Base-by-base conservation (phyloP, 2,797 vertebrate species). In the Manis pentadactyla region DNA sequence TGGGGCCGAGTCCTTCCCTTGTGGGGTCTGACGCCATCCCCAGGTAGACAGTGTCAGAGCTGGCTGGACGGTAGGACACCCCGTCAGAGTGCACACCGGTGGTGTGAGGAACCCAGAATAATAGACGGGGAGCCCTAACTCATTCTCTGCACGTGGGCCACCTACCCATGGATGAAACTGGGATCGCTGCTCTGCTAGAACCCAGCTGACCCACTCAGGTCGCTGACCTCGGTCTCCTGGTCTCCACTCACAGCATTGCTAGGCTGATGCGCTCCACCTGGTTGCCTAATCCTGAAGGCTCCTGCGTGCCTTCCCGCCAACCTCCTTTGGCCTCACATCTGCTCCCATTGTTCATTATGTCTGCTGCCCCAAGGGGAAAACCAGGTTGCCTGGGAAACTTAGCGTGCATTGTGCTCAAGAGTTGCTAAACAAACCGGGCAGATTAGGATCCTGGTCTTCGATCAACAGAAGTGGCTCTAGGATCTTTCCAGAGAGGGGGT, bases 131-230 rank as follows among this genome's bases (percentile, higher is more conserved):
- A 55, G 13, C 7, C 13, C 27, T 27, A 15, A 14, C 25, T 53
- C 18, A 31, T 34, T 31, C 5, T 14, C 29, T 63, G 6, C 31
- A 12, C 1, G 0, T 19, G 46, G 46, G 9, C 18, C 18, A 46
- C 4, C 15, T 49, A 3, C 17, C 2, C 2, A 3, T n/a, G 9
- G 27, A 5, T 7, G 27, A 55, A 39, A 53, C n/a, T 5, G 27
- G 42, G 31, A 53, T 42, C 5, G 25, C 9, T n/a, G 17, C 13
- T 78, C 8, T 4, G 8, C 74, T 57, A 10, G 15, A 57, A 46
- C 2, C 21, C 29, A 4, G 29, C 15, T 39, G 59, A 11, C 8
- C 0, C 18, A 51, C 49, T 53, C 8, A 1, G 42, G 7, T 31
- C 2, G 1, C 9, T 14, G 12, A 27, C 23, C n/a, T 17, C 55